Conservation (phyloP, 92 coral and sea anemone genomes). For the Galaxea fascicularis region DNA sequence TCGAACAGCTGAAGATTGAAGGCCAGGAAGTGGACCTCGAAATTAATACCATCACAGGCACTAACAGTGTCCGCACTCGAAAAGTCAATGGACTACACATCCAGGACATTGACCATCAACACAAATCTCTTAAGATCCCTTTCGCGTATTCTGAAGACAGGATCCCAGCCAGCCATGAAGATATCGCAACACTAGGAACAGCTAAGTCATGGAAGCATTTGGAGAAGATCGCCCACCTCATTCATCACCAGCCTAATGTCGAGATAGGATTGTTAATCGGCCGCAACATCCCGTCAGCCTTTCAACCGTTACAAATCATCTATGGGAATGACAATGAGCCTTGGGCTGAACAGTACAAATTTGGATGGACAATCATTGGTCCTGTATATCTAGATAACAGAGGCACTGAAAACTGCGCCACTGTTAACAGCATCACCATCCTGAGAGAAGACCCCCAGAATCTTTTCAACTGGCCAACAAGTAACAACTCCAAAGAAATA, state of each 20-base stretch:
- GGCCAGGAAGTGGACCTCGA: conserved; percentile 64
- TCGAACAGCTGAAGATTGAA: conserved; percentile 37
- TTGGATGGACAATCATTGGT: conserved; percentile 63
- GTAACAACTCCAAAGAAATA: conserved; percentile 33
- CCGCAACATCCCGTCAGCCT: conserved; percentile 57
- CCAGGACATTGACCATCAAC: conserved; percentile 52
- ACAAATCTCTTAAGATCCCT: conserved; percentile 41
- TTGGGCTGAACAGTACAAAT: conserved; percentile 79
- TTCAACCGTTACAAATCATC: conserved; percentile 67
- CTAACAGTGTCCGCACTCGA: conserved; percentile 57
- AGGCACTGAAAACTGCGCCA: conserved; percentile 18
- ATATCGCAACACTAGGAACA: conserved; percentile 58
- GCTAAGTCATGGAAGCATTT: conserved; percentile 61
- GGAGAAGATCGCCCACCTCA: conserved; percentile 52
- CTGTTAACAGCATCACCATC: conserved; percentile 46
- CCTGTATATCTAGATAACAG: conserved; percentile 40
- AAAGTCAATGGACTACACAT: conserved; percentile 51
- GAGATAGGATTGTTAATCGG: conserved; percentile 71
- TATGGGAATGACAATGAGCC: conserved; percentile 73
- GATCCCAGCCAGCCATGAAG: conserved; percentile 55
- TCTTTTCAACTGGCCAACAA: conserved; percentile 27
- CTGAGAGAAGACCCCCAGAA: not conserved
- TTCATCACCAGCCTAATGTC: conserved; percentile 37
- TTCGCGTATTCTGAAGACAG: conserved; percentile 50
- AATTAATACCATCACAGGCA: conserved; percentile 66